Base-by-base conservation (phyloP, 1,140 invertebrate species). In the Onthophagus taurus region DNA sequence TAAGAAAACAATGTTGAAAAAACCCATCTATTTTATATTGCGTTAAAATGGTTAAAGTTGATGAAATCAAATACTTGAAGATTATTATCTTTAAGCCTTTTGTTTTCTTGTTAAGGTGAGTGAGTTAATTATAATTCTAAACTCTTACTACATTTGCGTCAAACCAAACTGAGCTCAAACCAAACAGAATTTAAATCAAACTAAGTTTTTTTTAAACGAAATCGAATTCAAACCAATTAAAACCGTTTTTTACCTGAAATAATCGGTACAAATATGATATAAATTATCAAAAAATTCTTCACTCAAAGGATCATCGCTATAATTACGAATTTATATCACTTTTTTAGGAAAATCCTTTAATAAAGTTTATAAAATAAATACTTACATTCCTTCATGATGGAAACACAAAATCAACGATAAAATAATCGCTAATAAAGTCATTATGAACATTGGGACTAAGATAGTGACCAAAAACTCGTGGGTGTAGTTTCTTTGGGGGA, bases 341-440 rank as follows among this genome's bases (percentile, higher is more conserved):
- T 41, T 30, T 48, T 42, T 42, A 21, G 26, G 11, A 23, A 7
- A 38, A 31, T 26, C 11, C 34, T 36, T 44, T 19, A 31, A 44
- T 34, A 19, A 24, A 26, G 43, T 44, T 42, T 21, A 24, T 36
- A 38, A 9, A 39, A 31, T 19, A 16, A 42, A 53, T 57, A 78
- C 84, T 86, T 67, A 89, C 87, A 83, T 69, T 59, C 81, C 77
- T 43, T 84, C 80, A 55, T 83, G 78, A 48, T 85, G 76, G 43
- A 86, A 77, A 63, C 85, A 89, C 8, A 89, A 65, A 1, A 84
- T 75, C 11, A 80, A 74, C 4, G 83, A 82, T 0, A 89, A 58
- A 3, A 83, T 65, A 13, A 76, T 68, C 1, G 78, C 72, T 2
- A 85, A 62, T 12, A 86, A 54, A 11, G 85, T 57, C 51, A 89